These are phyloP conservation scores for Aplysia californica DNA, from an alignment of 1,140 invertebrate species.

Conservation along the genomic window DNA sequence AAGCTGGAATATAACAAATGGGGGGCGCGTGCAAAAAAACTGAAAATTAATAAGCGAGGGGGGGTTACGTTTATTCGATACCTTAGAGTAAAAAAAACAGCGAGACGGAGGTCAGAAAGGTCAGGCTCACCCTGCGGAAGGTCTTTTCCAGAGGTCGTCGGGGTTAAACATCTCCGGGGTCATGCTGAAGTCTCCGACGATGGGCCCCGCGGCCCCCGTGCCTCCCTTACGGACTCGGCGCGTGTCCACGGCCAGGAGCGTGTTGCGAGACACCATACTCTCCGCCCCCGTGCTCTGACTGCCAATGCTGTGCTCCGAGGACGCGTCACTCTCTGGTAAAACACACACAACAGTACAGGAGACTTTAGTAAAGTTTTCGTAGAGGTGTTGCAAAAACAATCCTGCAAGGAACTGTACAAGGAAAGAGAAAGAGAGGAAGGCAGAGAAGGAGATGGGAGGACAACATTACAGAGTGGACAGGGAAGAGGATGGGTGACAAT, in stretches of 20 bases:
- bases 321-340: constrained; percentile 54
- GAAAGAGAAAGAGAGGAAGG: too few species aligned
- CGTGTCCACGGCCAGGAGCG: constrained; percentile 53
- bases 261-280: constrained; percentile 46
- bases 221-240: constrained; percentile 28
- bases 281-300: constrained; percentile 44
- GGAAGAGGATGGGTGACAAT: too few species aligned
- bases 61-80: too few species aligned
- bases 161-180: constrained; percentile 58
- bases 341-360: too few species aligned
- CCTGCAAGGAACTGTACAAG: too few species aligned
- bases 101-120: background rate
- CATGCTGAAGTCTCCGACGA: constrained; percentile 55
- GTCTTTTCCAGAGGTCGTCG: constrained; percentile 54
- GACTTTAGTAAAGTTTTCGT: too few species aligned
- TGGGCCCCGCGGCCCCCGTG: background rate
- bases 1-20: too few species aligned
- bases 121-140: constrained; percentile 1
- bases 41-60: too few species aligned
- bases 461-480: too few species aligned
- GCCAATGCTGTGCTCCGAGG: constrained; percentile 55
- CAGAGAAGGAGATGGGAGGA: too few species aligned
- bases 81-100: background rate
- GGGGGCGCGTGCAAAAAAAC: too few species aligned
- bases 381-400: too few species aligned